phyloP scores from a whole-genome alignment of 2,888 invertebrate species.

The Trimorus sp. region DNA sequence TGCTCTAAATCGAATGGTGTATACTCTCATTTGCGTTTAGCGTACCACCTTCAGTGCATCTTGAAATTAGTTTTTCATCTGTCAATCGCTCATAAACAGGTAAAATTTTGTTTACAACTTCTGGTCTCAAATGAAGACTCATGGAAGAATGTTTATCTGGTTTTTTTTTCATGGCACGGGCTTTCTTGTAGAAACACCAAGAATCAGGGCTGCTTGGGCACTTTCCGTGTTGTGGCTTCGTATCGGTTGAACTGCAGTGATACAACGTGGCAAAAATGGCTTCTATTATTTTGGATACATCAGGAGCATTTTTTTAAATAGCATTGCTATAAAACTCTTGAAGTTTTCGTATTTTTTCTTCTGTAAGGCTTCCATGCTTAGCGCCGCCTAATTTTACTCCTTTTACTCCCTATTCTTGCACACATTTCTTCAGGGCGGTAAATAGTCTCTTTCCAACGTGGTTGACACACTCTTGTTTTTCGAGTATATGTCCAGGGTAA shows the following conservation, averaged over 20 bases:
- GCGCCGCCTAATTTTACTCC: slow-evolving; percentile 19
- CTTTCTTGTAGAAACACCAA: slow-evolving; percentile 21
- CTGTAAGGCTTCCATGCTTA: slow-evolving; percentile 22
- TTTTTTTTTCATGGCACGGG: slow-evolving; percentile 12
- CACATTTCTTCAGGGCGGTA: slow-evolving; percentile 18
- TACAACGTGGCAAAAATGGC: slow-evolving; percentile 3
- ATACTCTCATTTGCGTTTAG: slow-evolving; percentile 23
- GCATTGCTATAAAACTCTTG: slow-evolving; percentile 42
- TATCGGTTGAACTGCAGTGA: slow-evolving; percentile 25
- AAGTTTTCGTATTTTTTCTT: slow-evolving; percentile 24
- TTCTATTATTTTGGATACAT: slow-evolving; percentile 28
- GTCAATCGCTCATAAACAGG: slow-evolving; percentile 19
- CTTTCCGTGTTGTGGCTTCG: neutral
- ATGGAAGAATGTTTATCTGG: neutral
- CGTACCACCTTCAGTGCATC: slow-evolving; percentile 15
- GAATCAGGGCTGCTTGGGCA: slow-evolving; percentile 8
- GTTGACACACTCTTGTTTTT: slow-evolving; percentile 33
- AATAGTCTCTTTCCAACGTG: slow-evolving; percentile 27
- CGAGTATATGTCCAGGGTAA: slow-evolving; percentile 6
- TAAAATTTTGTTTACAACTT: slow-evolving; percentile 12
- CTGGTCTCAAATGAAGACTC: neutral
- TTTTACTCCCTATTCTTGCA: neutral
- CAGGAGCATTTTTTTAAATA: slow-evolving; percentile 40
- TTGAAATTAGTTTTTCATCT: slow-evolving; percentile 17
- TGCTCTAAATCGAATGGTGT: slow-evolving; percentile 16